Evolutionary conservation across 2,888 invertebrate species (phyloP).

Genomic region (Acanthosoma haemorrhoidale): DNA sequence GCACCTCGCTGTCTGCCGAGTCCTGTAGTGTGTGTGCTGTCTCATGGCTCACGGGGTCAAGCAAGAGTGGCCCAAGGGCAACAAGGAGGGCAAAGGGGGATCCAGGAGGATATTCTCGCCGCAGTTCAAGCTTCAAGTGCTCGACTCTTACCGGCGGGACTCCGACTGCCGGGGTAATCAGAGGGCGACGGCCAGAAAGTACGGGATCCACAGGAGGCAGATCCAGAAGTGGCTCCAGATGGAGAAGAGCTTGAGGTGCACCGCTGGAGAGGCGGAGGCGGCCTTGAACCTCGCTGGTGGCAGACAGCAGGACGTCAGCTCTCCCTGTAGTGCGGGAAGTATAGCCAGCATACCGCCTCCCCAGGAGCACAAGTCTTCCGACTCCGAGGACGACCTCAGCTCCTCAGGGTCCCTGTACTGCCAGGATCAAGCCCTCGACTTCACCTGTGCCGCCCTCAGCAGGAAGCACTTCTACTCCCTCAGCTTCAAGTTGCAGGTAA

Average conservation of each 20-base stretch:
- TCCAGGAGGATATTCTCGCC: slow-evolving; percentile 83
- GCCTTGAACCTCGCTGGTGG: slow-evolving; percentile 49
- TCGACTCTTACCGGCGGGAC: slow-evolving; percentile 80
- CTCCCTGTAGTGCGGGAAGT: slow-evolving; percentile 32
- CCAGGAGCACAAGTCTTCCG: slow-evolving; percentile 40
- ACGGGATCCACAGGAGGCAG: slow-evolving; percentile 81
- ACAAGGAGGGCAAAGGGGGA: slow-evolving; percentile 54
- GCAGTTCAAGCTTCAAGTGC: slow-evolving; percentile 81
- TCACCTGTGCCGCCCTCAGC: slow-evolving; percentile 43
- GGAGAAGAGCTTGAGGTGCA: slow-evolving; percentile 70
- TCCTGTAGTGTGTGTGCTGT: slow-evolving; percentile 43
- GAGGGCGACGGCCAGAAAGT: slow-evolving; percentile 82
- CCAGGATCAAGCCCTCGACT: slow-evolving; percentile 43
- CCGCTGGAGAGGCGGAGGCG: slow-evolving; percentile 50
- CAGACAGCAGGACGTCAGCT: slow-evolving; percentile 48
- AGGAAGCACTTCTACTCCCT: slow-evolving; percentile 49
- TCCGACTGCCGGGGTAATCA: slow-evolving; percentile 85
- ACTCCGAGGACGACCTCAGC: slow-evolving; percentile 42
- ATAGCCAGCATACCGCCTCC: slow-evolving; percentile 26
- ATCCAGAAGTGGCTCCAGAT: slow-evolving; percentile 90
- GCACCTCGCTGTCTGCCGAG: slow-evolving; percentile 46
- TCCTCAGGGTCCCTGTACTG: slow-evolving; percentile 38
- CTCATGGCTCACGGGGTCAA: slow-evolving; percentile 57
- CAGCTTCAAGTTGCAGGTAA: slow-evolving; percentile 50
- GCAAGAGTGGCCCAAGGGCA: slow-evolving; percentile 44